phyloP scores from a whole-genome alignment of 2,797 vertebrate genomes.

The Protonibea diacanthus region DNA sequence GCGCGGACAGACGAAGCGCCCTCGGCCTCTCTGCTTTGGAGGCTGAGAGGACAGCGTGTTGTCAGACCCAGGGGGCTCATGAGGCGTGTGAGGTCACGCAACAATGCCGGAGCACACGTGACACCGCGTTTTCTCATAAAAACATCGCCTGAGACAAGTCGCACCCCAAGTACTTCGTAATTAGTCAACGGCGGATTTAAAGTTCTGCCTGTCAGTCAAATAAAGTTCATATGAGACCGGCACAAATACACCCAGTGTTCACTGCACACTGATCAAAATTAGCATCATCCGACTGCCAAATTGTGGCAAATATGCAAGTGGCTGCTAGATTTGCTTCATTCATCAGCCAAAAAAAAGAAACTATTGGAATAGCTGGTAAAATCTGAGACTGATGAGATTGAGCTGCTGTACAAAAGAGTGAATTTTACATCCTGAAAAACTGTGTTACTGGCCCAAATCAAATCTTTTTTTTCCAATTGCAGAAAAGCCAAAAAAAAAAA shows the following conservation, averaged over 20 bases:
- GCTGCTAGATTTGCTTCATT: too few species aligned
- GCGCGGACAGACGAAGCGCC: slow-evolving; percentile 52
- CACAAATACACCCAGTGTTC: not conserved
- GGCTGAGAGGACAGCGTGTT: slow-evolving; percentile 35
- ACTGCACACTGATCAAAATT: too few species aligned
- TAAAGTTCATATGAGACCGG: not conserved
- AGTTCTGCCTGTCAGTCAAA: not conserved
- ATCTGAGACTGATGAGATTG: too few species aligned
- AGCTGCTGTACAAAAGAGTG: too few species aligned
- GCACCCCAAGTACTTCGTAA: not conserved
- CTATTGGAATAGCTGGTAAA: too few species aligned
- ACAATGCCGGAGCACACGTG: not conserved
- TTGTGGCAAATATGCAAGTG: too few species aligned
- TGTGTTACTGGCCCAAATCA: not conserved
- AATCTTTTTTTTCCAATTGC: too few species aligned
- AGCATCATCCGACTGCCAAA: too few species aligned
- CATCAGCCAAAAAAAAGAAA: too few species aligned
- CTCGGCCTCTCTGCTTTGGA: slow-evolving; percentile 1
- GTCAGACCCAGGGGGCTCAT: slow-evolving; percentile 51
- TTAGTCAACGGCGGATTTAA: not conserved
- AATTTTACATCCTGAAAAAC: not conserved
- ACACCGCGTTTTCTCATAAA: slow-evolving; percentile 22
- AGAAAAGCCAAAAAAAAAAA: not conserved
- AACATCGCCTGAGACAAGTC: slow-evolving; percentile 4
- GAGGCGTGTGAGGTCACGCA: slow-evolving; percentile 4